Evolutionary conservation across 2,888 invertebrate genomes (phyloP).

Genomic region (Anthrax anthrax): DNA sequence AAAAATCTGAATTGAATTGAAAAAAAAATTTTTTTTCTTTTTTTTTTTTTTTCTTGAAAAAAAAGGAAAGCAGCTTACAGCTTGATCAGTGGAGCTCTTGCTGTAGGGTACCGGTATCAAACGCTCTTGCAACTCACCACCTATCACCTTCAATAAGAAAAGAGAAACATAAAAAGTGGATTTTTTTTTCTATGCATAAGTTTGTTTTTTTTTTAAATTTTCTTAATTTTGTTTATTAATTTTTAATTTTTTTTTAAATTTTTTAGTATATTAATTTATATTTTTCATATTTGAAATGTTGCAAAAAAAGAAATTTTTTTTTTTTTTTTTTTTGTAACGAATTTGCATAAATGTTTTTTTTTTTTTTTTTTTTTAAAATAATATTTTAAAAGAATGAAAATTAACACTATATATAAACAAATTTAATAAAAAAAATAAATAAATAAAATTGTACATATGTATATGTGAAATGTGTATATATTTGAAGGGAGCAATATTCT

Average conservation of each 20-base stretch:
- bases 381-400: no score
- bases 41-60: neutral
- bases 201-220: slow-evolving; percentile 6
- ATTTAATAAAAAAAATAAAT: no score
- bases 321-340: neutral
- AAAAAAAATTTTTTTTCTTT: no score
- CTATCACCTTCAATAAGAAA: slow-evolving; percentile 97
- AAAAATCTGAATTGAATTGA: no score
- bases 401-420: no score
- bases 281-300: neutral
- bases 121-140: slow-evolving; percentile 99
- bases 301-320: neutral
- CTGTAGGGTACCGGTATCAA: slow-evolving; percentile 99
- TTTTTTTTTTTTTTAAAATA: neutral
- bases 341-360: neutral
- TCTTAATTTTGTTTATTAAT: slow-evolving; percentile 6
- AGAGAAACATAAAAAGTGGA: slow-evolving; percentile 26
- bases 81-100: slow-evolving; percentile 99
- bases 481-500: no score
- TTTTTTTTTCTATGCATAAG: slow-evolving; percentile 10
- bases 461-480: no score
- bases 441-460: no score
- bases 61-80: slow-evolving; percentile 81
- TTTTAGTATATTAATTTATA: neutral
- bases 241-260: slow-evolving; percentile 1